Evolutionary conservation across 2,113 vertebrate genomes (phyloP).

Genomic region (Ceratotherium simum): DNA sequence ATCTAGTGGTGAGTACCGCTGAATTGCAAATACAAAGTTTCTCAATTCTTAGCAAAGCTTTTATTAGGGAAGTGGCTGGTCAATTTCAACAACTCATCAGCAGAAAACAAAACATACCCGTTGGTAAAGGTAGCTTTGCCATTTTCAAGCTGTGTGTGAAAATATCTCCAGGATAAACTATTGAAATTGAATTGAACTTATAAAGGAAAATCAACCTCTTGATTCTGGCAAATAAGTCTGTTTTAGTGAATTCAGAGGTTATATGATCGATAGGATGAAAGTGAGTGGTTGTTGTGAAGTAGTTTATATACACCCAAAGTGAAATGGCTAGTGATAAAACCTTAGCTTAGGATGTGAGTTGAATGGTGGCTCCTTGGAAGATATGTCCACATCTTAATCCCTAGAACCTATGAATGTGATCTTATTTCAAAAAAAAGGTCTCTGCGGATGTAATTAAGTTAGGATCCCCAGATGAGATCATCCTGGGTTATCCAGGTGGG

Average conservation of each 20-base stretch:
- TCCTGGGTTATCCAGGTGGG: not conserved
- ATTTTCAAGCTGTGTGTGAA: not conserved
- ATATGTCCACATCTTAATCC: not conserved
- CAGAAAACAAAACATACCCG: not conserved
- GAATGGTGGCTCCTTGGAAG: not conserved
- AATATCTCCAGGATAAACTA: not conserved
- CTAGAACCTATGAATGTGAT: not conserved
- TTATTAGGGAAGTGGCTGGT: not conserved
- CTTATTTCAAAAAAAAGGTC: not conserved
- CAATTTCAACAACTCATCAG: not conserved
- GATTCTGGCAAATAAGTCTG: not conserved
- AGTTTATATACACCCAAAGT: not conserved
- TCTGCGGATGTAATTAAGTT: not conserved
- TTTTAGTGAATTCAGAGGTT: not conserved
- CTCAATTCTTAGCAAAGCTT: not conserved
- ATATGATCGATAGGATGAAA: not conserved
- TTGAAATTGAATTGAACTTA: not conserved
- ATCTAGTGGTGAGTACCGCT: slow-evolving; percentile 55
- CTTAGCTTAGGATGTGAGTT: not conserved
- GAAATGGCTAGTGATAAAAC: not conserved
- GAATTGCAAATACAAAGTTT: not conserved
- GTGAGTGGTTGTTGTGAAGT: not conserved
- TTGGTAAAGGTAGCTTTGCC: not conserved
- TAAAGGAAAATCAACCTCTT: not conserved
- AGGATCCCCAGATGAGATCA: not conserved